Base-by-base conservation (phyloP, 2,797 vertebrate genomes). In the Semaprochilodus insignis region DNA sequence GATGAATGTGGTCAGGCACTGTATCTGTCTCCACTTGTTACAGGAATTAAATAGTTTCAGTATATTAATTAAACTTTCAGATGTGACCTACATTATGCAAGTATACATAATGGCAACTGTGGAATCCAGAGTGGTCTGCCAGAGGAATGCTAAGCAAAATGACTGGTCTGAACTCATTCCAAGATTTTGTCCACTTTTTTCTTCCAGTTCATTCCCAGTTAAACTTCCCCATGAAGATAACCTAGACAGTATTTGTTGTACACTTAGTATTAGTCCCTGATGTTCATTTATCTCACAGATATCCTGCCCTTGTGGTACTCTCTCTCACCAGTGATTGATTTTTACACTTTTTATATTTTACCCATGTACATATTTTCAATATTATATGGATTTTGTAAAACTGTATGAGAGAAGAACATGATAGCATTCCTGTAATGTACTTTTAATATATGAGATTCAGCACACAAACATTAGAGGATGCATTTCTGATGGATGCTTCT, bases 31-130 rank as follows among this genome's bases (percentile, higher is more conserved):
- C 21, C 14, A 25, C 54, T 19, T 48, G 48, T 75, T 76, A 59
- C 21, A 27, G 40, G 59, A 27, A 77, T 52, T 48, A 34, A 57
- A 81, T 48, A 31, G 62, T 21, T 55, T 67, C 44, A 69, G 72
- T 67, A 81, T 69, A 59, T 74, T 75, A 67, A 75, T 81, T 67
- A 81, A 44, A 52, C 72, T 75, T 81, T 67, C 74, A 63, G 27
- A 62, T 51, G 40, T 31, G 65, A 57, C 54, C 34, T 59, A 66
- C 70, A 57, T 48, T 65, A 80, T 62, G 57, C 69, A 34, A 5
- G 67, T 63, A 57, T 31, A 31, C 31, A 31, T 31, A 31, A 31
- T 62, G 65, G 71, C 21, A 51, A 14, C n/a, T n/a, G 51, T 67
- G 72, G 72, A 73, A 75, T 48, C 62, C 23, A 36, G 40, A 73